Base-by-base conservation (phyloP, 2,113 vertebrate species). In the Casuarius casuarius region DNA sequence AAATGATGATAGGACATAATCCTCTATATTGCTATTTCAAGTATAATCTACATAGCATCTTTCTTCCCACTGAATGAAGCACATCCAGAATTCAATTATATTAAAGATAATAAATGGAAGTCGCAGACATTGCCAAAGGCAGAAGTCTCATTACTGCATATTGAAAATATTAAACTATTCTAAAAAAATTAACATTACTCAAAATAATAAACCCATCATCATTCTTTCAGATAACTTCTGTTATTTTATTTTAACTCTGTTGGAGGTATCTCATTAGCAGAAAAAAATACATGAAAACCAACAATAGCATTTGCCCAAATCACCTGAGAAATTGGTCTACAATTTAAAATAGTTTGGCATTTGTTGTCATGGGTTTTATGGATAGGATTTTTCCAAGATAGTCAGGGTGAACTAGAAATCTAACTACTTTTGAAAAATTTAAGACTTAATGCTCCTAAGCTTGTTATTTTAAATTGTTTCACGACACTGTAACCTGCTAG, bases 381-480 rank as follows among this genome's bases (percentile, higher is more conserved):
- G 3, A 8, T 9, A 21, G 8, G 70, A 29, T 67, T 92, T 91
- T 94, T 58, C 52, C 23, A 62, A 1, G 4, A 9, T 5, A 58
- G 40, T 17, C 14, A 42, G 0, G 0, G 2, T 48, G 49, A 95
- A 70, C 7, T 62, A 8, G 2, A 77, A 66, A 81, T 51, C 6
- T 51, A 61, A 42, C 14, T 65, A 10, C 13, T 68, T 63, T 35
- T 51, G 4, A 8, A 90, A 72, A 73, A 80, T 33, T 9, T 48
- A 65, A 74, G 22, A 33, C 5, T 21, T 76, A 52, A 21, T 40
- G 2, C 4, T 26, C 68, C 59, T 80, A n/a, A 33, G 5, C 2
- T 67, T 63, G 2, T 11, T 82, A 25, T 63, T 62, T 88, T 29
- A n/a, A 35, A 2, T 40, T 0, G 0, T 68, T 54, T 6, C 7